phyloP scores from a whole-genome alignment of 2,888 invertebrate species.

The Parelbella ahira region DNA sequence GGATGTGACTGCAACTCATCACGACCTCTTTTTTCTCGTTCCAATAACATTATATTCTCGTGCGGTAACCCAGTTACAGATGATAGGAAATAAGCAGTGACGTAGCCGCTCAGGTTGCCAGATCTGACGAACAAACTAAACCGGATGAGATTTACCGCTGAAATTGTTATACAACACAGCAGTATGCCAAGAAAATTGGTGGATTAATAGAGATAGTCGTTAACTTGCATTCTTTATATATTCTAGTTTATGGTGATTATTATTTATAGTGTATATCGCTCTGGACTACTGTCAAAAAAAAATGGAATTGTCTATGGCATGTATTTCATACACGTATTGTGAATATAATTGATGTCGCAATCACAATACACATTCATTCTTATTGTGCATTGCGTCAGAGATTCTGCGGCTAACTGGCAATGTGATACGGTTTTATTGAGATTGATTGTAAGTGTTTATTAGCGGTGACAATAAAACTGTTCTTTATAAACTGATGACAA shows the following conservation, averaged over 20 bases:
- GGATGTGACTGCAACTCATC: conserved; percentile 7
- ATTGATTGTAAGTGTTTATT: conserved; percentile 12
- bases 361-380: conserved; percentile 11
- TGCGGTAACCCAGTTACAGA: conserved; percentile 2
- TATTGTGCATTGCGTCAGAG: conserved; percentile 10
- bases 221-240: too few relatives aligned
- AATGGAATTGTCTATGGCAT: too few relatives aligned
- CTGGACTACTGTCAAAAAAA: too few relatives aligned
- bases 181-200: too few relatives aligned
- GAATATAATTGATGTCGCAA: too few relatives aligned
- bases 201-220: too few relatives aligned
- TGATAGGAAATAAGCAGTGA: not conserved
- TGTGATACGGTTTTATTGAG: conserved; percentile 9
- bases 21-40: too few relatives aligned
- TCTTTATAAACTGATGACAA: conserved; percentile 5
- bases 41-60: conserved; percentile 1
- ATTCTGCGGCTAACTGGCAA: conserved; percentile 15
- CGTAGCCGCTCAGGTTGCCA: too few relatives aligned
- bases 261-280: too few relatives aligned
- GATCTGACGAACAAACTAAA: not conserved
- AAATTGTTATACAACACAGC: too few relatives aligned
- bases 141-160: conserved; percentile 1
- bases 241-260: too few relatives aligned
- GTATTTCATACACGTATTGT: too few relatives aligned
- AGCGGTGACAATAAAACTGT: conserved; percentile 7